Base-by-base conservation (phyloP, 1,140 invertebrate genomes). In the Cotesia vestalis region DNA sequence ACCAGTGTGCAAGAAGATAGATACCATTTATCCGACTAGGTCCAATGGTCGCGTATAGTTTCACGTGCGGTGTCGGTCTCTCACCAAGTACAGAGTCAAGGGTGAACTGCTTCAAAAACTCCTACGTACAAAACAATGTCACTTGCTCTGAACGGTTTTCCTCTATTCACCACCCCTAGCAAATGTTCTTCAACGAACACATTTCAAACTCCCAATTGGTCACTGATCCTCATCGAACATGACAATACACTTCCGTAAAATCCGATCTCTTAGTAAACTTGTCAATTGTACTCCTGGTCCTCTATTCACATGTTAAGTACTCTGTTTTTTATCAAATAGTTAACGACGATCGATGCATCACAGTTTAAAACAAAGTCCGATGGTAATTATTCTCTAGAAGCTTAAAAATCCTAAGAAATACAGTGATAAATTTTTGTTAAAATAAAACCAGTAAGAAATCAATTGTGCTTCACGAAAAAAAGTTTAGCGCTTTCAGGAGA, bases 241-340 rank as follows among this genome's bases (percentile, higher is more conserved):
- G 83, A 83, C 77, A 82, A 84, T 82, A 84, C 82, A 84, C 83
- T 84, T 79, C 81, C 76, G 38, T 27, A 8, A 53, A 61, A 62
- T 51, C 36, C 40, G 17, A 71, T 57, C 36, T 34, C 8, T 34
- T 34, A 55, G 53, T n/a, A 17, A 55, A 12, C 4, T 55, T 55
- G 53, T 14, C 53, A 55, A 55, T n/a, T 55, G 53, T n/a, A 55
- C 4, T 55, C 8, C 12, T n/a, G 4, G 46, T 51, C 12, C 8
- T 27, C 8, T 5, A 57, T n/a, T 14, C 17, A 57, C 53, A 12
- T 8, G 12, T 57, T 57, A 57, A 57, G 53, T 57, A 20, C n/a
- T 57, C n/a, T 57, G 53, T 14, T 46, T 27, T 46, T 46, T 46
- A 46, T 11, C 6, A 46, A 5, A 46, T 11, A 9, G 2, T 46